A percentile compares a stretch with the other conserved stretches of the same genome.
These are phyloP conservation scores for Glomeris marginata DNA, from an alignment of 2,888 invertebrate genomes.

Conservation along the genomic window DNA sequence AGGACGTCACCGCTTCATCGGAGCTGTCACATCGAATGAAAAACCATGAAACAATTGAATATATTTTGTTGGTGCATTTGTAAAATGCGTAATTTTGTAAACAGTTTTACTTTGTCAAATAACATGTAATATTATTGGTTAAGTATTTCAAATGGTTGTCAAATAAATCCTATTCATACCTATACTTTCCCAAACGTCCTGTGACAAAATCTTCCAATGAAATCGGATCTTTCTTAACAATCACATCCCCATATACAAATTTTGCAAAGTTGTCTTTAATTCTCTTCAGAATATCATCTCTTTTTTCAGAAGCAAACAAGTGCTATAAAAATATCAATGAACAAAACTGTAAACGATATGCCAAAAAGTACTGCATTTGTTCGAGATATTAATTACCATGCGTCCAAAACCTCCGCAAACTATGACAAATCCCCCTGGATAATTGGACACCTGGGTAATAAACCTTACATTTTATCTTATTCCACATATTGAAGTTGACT, in stretches of 20 bases:
- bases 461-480: too few relatives aligned
- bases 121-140: too few relatives aligned
- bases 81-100: too few relatives aligned
- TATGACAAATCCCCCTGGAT: constrained; percentile 81
- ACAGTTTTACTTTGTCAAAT: too few relatives aligned
- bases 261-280: constrained; percentile 66
- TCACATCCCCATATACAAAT: constrained; percentile 67
- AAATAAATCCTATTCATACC: too few relatives aligned
- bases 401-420: constrained; percentile 83
- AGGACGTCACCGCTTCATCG: constrained; percentile 89
- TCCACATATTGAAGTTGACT: background rate
- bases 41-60: constrained; percentile 9
- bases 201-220: constrained; percentile 71
- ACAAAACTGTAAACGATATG: constrained; percentile 1
- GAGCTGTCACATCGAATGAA: constrained; percentile 43
- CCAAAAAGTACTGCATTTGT: too few relatives aligned
- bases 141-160: too few relatives aligned
- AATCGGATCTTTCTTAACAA: constrained; percentile 65
- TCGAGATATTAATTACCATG: constrained; percentile 40
- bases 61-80: too few relatives aligned
- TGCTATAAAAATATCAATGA: constrained; percentile 39
- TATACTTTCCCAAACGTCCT: constrained; percentile 81
- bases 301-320: constrained; percentile 69
- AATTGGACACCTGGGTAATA: constrained; percentile 54
- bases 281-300: constrained; percentile 72